Percentiles rank a stretch among this genome's conserved stretches.
Conservation (phyloP, 1,140 invertebrate genomes). For the Diuraphis noxia region DNA sequence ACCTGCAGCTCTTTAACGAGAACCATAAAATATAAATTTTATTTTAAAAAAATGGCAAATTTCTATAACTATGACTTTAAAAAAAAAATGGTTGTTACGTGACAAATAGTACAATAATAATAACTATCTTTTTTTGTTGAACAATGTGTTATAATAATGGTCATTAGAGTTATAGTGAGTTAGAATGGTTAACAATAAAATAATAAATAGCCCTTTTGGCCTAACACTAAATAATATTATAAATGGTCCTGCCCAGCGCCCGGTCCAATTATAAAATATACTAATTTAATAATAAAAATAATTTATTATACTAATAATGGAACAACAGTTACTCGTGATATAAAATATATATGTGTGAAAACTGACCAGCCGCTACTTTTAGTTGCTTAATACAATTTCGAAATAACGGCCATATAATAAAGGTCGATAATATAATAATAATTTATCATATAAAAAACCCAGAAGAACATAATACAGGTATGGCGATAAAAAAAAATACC, state of each 20-base stretch:
- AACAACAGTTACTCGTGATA: not conserved
- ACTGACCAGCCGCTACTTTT: not conserved
- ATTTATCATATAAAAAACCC: too few species aligned
- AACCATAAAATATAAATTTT: too few species aligned
- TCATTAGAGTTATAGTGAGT: too few species aligned
- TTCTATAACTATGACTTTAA: too few species aligned
- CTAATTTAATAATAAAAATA: not conserved
- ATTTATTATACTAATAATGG: not conserved
- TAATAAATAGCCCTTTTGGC: not conserved
- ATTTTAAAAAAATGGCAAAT: too few species aligned
- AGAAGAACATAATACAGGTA: too few species aligned
- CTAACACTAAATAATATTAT: not conserved
- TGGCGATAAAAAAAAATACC: too few species aligned
- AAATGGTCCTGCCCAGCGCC: not conserved
- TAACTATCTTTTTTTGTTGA: not conserved
- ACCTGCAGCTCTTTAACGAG: too few species aligned
- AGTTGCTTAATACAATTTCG: not conserved
- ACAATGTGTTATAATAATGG: not conserved
- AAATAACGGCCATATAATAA: too few species aligned
- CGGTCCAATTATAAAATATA: not conserved
- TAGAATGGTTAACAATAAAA: not conserved
- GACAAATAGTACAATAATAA: not conserved
- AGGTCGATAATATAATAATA: too few species aligned
- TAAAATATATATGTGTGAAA: not conserved
- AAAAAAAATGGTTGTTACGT: too few species aligned